Evolutionary conservation across 1,140 invertebrate genomes (phyloP).

Genomic region (Sesamia nonagrioides): DNA sequence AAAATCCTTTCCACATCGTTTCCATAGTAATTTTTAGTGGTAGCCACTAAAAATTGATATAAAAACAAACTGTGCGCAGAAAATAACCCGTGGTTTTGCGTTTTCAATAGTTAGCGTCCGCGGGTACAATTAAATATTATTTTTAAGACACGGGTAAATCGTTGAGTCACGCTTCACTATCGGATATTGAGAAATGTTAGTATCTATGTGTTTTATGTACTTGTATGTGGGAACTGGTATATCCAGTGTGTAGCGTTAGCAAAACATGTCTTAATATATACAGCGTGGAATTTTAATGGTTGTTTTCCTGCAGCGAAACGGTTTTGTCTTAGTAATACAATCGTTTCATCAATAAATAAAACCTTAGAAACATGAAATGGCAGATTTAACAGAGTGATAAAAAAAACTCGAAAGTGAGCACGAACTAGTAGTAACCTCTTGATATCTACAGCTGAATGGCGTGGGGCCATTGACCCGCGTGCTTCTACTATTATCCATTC

Average conservation of each 20-base stretch:
- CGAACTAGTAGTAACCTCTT: no score
- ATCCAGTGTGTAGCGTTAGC: slow-evolving; percentile 22
- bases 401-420: no score
- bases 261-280: not conserved
- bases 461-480: no score
- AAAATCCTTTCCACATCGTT: not conserved
- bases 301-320: no score
- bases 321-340: no score
- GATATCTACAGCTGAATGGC: no score
- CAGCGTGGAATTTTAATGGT: no score
- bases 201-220: slow-evolving; percentile 15
- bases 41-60: no score
- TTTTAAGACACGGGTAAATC: slow-evolving; percentile 44
- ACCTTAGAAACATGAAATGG: no score
- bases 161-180: slow-evolving; percentile 21
- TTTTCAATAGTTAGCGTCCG: not conserved
- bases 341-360: no score
- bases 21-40: not conserved
- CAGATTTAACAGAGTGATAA: no score
- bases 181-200: slow-evolving; percentile 16
- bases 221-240: slow-evolving; percentile 2
- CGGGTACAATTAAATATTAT: slow-evolving; percentile 3
- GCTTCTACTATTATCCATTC: no score
- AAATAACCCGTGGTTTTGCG: not conserved
- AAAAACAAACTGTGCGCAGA: not conserved